A percentile compares a stretch with the other conserved stretches of the same genome.
Conservation (phyloP, 2,797 vertebrate species). For the Peromyscus attwateri region DNA sequence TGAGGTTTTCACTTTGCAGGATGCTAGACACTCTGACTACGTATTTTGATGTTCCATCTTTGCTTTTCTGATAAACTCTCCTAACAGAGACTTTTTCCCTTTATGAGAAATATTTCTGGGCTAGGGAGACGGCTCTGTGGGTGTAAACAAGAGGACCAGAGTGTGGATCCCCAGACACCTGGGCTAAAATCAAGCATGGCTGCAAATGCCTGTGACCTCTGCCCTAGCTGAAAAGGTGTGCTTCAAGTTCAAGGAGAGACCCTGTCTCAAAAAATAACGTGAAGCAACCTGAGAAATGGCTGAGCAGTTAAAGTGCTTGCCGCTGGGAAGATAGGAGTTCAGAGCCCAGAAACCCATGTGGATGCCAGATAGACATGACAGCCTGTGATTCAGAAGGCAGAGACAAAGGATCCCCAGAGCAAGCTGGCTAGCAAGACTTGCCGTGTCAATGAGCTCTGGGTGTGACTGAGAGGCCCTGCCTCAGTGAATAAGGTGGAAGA, state of each 20-base stretch:
- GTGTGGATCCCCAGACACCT: neutral
- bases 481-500: neutral
- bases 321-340: neutral
- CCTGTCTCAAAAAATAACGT: neutral
- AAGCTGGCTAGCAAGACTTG: neutral
- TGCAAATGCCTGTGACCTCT: neutral
- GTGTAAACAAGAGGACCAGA: neutral
- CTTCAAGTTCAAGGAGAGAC: neutral
- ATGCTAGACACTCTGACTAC: conserved; percentile 27
- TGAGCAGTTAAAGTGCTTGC: neutral
- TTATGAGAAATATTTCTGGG: conserved; percentile 55
- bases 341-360: neutral
- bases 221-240: accelerated
- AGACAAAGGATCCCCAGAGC: neutral
- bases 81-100: conserved; percentile 41
- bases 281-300: neutral
- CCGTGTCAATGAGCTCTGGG: neutral
- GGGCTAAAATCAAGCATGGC: neutral
- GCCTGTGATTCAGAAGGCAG: neutral
- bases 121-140: neutral
- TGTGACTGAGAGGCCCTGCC: neutral
- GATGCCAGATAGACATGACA: neutral
- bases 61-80: neutral
- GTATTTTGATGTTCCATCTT: neutral
- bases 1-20: conserved; percentile 49